Evolutionary conservation across 2,797 vertebrate genomes (phyloP).

Genomic region (Bradypodion ventrale): DNA sequence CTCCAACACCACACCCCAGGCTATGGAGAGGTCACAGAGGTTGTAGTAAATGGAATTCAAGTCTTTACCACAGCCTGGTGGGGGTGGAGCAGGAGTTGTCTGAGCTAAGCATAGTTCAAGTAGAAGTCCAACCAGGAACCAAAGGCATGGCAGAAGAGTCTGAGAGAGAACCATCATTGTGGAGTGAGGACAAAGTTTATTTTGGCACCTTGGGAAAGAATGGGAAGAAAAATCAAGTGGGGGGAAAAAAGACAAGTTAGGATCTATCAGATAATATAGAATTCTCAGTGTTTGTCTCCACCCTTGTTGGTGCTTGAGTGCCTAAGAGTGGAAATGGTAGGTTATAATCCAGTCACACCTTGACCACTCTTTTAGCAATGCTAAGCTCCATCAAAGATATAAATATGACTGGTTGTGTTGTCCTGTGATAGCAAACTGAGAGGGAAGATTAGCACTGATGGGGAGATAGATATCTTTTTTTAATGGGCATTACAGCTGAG

Average conservation of each 20-base stretch:
- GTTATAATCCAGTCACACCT: not conserved
- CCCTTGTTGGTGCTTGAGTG: not conserved
- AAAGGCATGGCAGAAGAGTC: slow-evolving; percentile 28
- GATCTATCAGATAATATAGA: not conserved
- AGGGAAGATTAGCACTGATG: no score
- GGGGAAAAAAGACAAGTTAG: not conserved
- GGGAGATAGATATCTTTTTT: no score
- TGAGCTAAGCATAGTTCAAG: slow-evolving; percentile 53
- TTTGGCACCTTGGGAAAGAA: slow-evolving; percentile 41
- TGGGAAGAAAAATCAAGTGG: slow-evolving; percentile 2
- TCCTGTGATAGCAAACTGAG: not conserved
- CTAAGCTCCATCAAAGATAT: not conserved
- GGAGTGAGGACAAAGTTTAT: slow-evolving; percentile 31
- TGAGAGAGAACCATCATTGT: slow-evolving; percentile 40
- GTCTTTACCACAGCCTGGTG: slow-evolving; percentile 79
- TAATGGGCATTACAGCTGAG: no score
- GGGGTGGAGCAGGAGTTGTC: slow-evolving; percentile 30
- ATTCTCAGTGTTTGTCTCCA: not conserved
- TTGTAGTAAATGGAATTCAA: slow-evolving; percentile 88
- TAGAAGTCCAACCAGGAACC: slow-evolving; percentile 54
- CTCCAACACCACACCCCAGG: slow-evolving; percentile 92
- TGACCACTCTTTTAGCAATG: not conserved
- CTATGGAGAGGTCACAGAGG: slow-evolving; percentile 83
- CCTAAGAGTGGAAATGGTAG: not conserved
- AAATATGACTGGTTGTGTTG: not conserved